A percentile compares a stretch with the other conserved stretches of the same genome.
phyloP scores from a whole-genome alignment of 2,113 vertebrate genomes.

The Pelecanoides urinatrix region DNA sequence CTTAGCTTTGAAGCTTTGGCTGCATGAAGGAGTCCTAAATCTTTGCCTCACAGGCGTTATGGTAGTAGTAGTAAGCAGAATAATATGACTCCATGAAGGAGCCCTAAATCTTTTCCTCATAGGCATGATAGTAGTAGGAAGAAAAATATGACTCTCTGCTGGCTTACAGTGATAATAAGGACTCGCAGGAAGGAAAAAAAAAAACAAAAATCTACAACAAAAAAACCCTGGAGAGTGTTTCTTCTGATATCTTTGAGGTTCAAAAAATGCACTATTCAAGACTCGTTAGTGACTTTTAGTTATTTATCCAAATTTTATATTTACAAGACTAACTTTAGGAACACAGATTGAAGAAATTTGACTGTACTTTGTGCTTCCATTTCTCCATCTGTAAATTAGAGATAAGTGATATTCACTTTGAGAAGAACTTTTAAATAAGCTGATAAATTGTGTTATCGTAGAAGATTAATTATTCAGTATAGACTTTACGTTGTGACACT shows the following conservation, averaged over 20 bases:
- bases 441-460: not conserved
- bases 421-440: not conserved
- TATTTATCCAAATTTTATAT: not conserved
- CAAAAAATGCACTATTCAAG: not conserved
- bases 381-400: not conserved
- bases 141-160: not conserved
- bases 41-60: not conserved
- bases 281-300: not conserved
- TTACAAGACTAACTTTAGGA: not conserved
- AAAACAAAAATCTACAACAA: not conserved
- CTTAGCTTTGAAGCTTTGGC: not conserved
- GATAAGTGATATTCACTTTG: not conserved
- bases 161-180: not conserved
- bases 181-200: not conserved
- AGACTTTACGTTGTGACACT: not conserved
- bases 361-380: not conserved
- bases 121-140: not conserved
- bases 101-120: not conserved
- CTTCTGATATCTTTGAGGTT: not conserved
- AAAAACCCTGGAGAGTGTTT: not conserved
- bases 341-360: not conserved
- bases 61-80: not conserved
- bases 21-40: not conserved
- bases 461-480: not conserved
- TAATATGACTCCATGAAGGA: not conserved